These are phyloP conservation scores for Paralichthys olivaceus DNA, from an alignment of 2,113 vertebrate genomes.

Conservation along the genomic window DNA sequence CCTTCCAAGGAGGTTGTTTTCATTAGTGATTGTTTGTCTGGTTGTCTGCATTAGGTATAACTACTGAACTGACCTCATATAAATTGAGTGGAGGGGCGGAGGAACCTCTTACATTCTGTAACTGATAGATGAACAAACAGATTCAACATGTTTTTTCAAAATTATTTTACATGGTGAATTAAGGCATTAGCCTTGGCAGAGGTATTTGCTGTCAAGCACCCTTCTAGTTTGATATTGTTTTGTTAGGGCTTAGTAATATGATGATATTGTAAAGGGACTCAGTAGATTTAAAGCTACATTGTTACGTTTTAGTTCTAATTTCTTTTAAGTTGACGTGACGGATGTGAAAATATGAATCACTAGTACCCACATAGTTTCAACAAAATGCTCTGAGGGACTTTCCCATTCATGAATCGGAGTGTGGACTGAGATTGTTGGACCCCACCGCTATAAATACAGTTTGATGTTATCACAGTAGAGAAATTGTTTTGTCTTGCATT, in stretches of 20 bases:
- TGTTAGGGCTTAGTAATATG: neutral
- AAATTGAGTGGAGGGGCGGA: too few relatives aligned
- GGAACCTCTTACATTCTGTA: too few relatives aligned
- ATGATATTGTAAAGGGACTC: neutral
- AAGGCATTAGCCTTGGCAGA: too few relatives aligned
- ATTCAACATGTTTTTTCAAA: too few relatives aligned
- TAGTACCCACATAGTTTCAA: neutral
- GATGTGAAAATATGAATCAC: neutral
- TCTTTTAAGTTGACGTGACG: neutral
- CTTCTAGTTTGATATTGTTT: neutral
- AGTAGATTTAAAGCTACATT: neutral
- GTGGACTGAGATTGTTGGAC: neutral
- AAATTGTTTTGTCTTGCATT: neutral
- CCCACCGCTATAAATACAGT: neutral
- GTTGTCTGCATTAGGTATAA: too few relatives aligned
- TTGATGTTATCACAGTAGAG: neutral
- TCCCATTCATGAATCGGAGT: neutral
- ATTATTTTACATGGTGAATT: too few relatives aligned
- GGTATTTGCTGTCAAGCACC: neutral
- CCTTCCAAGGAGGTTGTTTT: too few relatives aligned
- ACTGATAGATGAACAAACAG: too few relatives aligned
- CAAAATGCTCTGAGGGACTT: neutral
- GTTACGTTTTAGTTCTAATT: neutral
- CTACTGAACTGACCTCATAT: too few relatives aligned
- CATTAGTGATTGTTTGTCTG: too few relatives aligned